Percentiles rank a stretch among this genome's conserved stretches.
Evolutionary conservation across 2,113 vertebrate genomes (phyloP).

Genomic region (Microcebus lehilahytsara): DNA sequence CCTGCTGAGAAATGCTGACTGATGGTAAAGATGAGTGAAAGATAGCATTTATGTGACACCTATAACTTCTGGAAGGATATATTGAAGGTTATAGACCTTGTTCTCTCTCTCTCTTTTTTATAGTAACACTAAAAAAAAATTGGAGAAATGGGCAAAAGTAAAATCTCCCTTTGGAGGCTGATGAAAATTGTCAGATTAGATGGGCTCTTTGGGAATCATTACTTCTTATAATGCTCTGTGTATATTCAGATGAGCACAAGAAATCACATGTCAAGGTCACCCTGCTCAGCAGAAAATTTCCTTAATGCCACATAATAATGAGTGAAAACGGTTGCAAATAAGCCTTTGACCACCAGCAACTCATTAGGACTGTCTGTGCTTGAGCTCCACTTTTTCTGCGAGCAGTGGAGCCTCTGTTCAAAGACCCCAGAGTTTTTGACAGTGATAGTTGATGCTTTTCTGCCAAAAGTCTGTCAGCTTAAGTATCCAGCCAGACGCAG

Average conservation of each 20-base stretch:
- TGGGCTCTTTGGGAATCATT: constrained; percentile 64
- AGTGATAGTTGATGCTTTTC: neutral
- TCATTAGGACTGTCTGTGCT: neutral
- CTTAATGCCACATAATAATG: constrained; percentile 31
- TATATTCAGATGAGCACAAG: constrained; percentile 19
- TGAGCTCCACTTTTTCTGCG: neutral
- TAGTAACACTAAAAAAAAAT: constrained; percentile 46
- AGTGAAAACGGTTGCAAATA: constrained; percentile 27
- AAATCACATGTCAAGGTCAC: constrained; percentile 59
- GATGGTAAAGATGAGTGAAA: constrained; percentile 9
- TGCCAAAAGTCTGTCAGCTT: neutral
- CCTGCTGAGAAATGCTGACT: constrained; percentile 54
- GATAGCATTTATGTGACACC: neutral
- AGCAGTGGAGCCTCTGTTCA: neutral
- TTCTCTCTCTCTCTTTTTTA: constrained; percentile 40
- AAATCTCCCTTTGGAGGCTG: constrained; percentile 32
- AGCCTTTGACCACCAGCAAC: neutral
- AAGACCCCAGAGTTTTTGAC: neutral
- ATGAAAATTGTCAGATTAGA: constrained; percentile 61
- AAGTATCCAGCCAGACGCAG: neutral
- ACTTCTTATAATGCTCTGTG: constrained; percentile 42
- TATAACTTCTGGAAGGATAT: constrained; percentile 53
- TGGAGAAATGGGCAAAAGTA: constrained; percentile 63
- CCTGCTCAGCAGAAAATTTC: constrained; percentile 56
- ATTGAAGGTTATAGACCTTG: constrained; percentile 51